Percentiles rank a stretch among this genome's conserved stretches.
Conservation (phyloP, 2,888 invertebrate genomes). For the Baccha elongata region DNA sequence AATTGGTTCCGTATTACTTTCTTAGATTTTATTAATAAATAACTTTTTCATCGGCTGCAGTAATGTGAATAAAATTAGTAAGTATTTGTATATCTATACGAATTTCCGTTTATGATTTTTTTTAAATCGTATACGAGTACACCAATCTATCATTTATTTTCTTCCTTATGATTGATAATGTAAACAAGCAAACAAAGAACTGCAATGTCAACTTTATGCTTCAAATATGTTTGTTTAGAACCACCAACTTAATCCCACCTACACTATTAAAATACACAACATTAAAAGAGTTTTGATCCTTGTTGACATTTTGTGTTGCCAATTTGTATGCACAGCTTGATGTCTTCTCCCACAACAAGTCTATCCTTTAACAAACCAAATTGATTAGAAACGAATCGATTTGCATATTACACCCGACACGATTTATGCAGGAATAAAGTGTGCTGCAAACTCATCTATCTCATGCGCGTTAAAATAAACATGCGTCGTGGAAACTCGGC, state of each 20-base stretch:
- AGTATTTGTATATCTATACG: too few species aligned
- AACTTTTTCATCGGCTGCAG: too few species aligned
- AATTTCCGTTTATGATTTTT: too few species aligned
- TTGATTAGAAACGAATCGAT: constrained; percentile 67
- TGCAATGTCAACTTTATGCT: background rate
- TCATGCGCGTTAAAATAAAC: constrained; percentile 15
- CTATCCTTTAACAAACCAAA: constrained; percentile 31
- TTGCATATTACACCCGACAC: constrained; percentile 57
- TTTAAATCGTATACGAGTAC: too few species aligned
- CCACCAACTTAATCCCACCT: constrained; percentile 34
- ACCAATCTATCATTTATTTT: too few species aligned
- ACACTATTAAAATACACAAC: background rate
- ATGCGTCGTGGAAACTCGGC: background rate
- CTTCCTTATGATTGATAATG: background rate
- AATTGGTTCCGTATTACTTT: too few species aligned
- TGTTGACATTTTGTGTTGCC: constrained; percentile 60
- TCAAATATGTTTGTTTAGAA: constrained; percentile 12
- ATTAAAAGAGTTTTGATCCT: constrained; percentile 49
- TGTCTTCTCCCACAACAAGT: constrained; percentile 55
- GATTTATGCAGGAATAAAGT: background rate
- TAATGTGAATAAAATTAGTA: too few species aligned
- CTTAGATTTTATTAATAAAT: too few species aligned
- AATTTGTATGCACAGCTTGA: constrained; percentile 60
- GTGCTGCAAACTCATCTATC: constrained; percentile 29
- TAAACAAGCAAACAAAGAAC: background rate